These are phyloP conservation scores for Sebastes minor DNA, from an alignment of 2,797 vertebrate species.

Conservation along the genomic window DNA sequence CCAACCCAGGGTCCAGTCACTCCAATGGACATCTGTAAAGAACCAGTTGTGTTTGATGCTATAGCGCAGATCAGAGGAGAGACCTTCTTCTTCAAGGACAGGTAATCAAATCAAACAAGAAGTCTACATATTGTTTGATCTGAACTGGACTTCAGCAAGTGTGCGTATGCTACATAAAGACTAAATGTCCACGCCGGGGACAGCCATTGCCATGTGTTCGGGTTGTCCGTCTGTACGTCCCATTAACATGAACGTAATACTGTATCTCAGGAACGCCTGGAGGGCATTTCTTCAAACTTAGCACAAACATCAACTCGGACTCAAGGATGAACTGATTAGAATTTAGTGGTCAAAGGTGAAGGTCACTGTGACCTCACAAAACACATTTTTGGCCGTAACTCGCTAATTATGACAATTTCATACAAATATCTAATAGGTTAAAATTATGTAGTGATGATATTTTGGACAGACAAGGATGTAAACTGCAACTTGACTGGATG, in stretches of 20 bases:
- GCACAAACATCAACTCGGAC: no score
- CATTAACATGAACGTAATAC: not conserved
- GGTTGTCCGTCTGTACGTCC: not conserved
- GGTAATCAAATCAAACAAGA: slow-evolving; percentile 78
- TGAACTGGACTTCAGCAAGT: not conserved
- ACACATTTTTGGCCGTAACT: no score
- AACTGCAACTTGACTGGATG: not conserved
- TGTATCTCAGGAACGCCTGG: no score
- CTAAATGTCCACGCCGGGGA: not conserved
- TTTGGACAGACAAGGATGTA: not conserved
- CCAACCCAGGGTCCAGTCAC: slow-evolving; percentile 94
- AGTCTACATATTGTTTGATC: not conserved
- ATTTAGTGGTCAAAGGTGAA: no score
- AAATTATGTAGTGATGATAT: not conserved
- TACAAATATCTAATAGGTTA: not conserved
- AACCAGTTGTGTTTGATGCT: slow-evolving; percentile 92
- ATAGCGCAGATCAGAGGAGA: slow-evolving; percentile 95
- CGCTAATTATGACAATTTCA: no score
- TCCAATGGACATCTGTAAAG: slow-evolving; percentile 91
- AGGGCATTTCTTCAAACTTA: no score
- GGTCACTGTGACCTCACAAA: no score
- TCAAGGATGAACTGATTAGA: no score
- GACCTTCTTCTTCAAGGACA: slow-evolving; percentile 97
- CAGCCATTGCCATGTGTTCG: not conserved
- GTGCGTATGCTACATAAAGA: not conserved